A percentile compares a stretch with the other conserved stretches of the same genome.
phyloP scores from a whole-genome alignment of 2,797 vertebrate genomes.

The Percopsis omiscomaycus region DNA sequence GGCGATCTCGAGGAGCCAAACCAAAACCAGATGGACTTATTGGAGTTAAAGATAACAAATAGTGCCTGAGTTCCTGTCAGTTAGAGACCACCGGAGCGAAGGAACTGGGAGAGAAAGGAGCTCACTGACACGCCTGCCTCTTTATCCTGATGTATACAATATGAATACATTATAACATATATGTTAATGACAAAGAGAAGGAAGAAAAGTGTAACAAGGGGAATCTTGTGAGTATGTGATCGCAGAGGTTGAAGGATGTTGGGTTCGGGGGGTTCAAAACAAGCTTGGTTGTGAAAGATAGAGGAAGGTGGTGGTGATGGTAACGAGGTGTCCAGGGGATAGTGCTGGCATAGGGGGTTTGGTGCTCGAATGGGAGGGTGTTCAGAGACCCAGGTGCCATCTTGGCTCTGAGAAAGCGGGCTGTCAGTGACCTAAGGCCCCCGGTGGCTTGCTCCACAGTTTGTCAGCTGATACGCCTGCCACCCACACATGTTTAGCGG shows the following conservation, averaged over 20 bases:
- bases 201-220: conserved; percentile 43
- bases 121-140: conserved; percentile 47
- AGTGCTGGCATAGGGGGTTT: conserved; percentile 18
- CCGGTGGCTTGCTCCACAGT: conserved; percentile 83
- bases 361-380: conserved; percentile 6
- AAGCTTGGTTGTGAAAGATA: neutral
- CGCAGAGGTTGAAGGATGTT: conserved; percentile 16
- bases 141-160: conserved; percentile 37
- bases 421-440: conserved; percentile 80
- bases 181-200: conserved; percentile 55
- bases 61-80: conserved; percentile 85
- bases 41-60: conserved; percentile 96
- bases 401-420: conserved; percentile 69
- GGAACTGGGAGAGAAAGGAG: conserved; percentile 73
- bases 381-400: conserved; percentile 77
- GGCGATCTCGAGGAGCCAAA: conserved; percentile 91
- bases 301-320: conserved; percentile 29
- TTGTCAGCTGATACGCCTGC: conserved; percentile 82
- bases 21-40: conserved; percentile 98
- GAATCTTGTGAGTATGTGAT: conserved; percentile 50
- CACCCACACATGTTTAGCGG: conserved; percentile 46
- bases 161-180: conserved; percentile 31
- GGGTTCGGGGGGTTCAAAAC: neutral
- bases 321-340: conserved; percentile 70
- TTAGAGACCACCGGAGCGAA: conserved; percentile 87